phyloP scores from a whole-genome alignment of 1,140 invertebrate genomes.

The Chelonus insularis region DNA sequence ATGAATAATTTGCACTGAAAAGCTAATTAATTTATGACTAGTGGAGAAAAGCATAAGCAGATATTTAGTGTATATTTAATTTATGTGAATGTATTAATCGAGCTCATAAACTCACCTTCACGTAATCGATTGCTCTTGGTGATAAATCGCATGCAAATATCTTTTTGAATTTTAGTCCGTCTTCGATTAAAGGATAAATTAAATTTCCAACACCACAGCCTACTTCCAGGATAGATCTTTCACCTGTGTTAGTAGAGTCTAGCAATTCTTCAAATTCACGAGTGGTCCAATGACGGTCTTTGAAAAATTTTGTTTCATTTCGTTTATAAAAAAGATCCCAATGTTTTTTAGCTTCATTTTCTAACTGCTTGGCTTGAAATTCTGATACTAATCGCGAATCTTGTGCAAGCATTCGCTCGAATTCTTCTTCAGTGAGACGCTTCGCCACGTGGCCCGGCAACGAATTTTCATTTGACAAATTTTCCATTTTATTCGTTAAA shows the following conservation, averaged over 20 bases:
- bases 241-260: slow-evolving; percentile 46
- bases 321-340: slow-evolving; percentile 99
- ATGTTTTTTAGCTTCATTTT: slow-evolving; percentile 85
- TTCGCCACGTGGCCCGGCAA: slow-evolving; percentile 59
- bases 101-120: slow-evolving; percentile 67
- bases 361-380: slow-evolving; percentile 81
- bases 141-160: slow-evolving; percentile 96
- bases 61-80: no score
- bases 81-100: no score
- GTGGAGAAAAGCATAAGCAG: no score
- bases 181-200: slow-evolving; percentile 88
- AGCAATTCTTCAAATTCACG: slow-evolving; percentile 89
- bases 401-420: slow-evolving; percentile 66
- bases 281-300: slow-evolving; percentile 96
- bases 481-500: slow-evolving; percentile 16
- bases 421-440: slow-evolving; percentile 65
- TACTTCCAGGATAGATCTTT: slow-evolving; percentile 75
- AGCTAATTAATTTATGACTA: slow-evolving; percentile 6
- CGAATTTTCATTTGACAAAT: background rate
- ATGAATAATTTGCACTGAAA: slow-evolving; percentile 3
- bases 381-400: slow-evolving; percentile 72
- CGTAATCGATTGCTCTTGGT: slow-evolving; percentile 83
- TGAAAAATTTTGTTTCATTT: slow-evolving; percentile 90
- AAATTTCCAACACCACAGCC: slow-evolving; percentile 98
- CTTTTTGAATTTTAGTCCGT: slow-evolving; percentile 69